Evolutionary conservation across 2,888 invertebrate genomes (phyloP).

Genomic region (Isotomurus palustris): DNA sequence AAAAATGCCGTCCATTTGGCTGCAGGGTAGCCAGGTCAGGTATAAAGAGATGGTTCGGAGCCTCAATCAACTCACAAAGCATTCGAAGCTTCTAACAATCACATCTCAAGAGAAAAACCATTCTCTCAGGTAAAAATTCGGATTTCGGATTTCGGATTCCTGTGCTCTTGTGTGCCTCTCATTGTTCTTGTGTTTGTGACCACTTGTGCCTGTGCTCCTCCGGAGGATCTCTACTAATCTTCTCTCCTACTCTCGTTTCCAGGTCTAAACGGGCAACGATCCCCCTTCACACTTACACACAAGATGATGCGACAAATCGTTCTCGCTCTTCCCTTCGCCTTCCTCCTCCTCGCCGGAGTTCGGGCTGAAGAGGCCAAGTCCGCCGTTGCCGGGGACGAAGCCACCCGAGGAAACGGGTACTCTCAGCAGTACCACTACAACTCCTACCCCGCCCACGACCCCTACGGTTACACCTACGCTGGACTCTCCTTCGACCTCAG

Average conservation of each 20-base stretch:
- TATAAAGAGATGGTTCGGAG: constrained; percentile 46
- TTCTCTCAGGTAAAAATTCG: constrained; percentile 44
- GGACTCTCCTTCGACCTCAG: constrained; percentile 46
- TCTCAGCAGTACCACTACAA: constrained; percentile 47
- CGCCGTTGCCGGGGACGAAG: constrained; percentile 37
- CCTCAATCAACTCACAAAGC: constrained; percentile 46
- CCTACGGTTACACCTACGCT: constrained; percentile 47
- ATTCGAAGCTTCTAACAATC: constrained; percentile 43
- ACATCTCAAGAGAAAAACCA: constrained; percentile 46
- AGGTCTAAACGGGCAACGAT: constrained; percentile 9
- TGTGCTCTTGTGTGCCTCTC: too few relatives aligned
- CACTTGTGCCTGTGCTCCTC: too few relatives aligned
- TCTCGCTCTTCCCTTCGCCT: constrained; percentile 45
- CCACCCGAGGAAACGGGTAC: constrained; percentile 42
- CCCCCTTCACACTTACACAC: constrained; percentile 11
- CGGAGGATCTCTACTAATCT: too few relatives aligned
- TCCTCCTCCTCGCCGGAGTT: constrained; percentile 46
- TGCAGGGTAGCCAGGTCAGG: constrained; percentile 45
- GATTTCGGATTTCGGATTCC: constrained; percentile 10
- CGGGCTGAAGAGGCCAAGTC: constrained; percentile 43
- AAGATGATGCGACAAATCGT: constrained; percentile 45
- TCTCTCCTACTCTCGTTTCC: not conserved
- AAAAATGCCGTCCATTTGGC: constrained; percentile 34
- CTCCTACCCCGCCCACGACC: constrained; percentile 45
- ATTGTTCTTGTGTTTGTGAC: too few relatives aligned